Percentiles rank a stretch among this genome's conserved stretches.
These are phyloP conservation scores for Hyperopisus bebe DNA, from an alignment of 2,113 vertebrate species.

Conservation along the genomic window DNA sequence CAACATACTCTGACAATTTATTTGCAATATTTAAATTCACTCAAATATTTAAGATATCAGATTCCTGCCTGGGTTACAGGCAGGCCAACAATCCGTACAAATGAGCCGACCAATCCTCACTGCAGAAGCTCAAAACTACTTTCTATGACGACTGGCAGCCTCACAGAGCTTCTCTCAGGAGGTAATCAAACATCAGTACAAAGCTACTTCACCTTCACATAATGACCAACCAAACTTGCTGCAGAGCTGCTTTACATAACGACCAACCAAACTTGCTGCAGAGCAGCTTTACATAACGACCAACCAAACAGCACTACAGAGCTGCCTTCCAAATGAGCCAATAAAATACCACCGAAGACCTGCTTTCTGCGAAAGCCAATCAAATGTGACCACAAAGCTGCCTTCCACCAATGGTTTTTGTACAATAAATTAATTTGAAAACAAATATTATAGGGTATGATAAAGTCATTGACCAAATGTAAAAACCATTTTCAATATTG, in stretches of 20 bases:
- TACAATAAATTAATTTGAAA: not conserved
- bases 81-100: not conserved
- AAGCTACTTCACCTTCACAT: not conserved
- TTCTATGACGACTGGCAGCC: not conserved
- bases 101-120: not conserved
- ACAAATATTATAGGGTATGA: not conserved
- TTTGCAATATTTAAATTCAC: constrained; percentile 18
- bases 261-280: not conserved
- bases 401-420: not conserved
- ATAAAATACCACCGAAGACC: not conserved
- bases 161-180: not conserved
- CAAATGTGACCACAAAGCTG: not conserved
- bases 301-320: not conserved
- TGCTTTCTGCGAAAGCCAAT: not conserved
- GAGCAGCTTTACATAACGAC: not conserved
- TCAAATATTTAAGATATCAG: constrained; percentile 18
- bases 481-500: constrained; percentile 19
- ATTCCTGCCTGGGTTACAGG: not conserved
- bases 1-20: constrained; percentile 19
- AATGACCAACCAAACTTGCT: not conserved
- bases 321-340: constrained; percentile 1
- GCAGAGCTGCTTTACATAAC: not conserved
- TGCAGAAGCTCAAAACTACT: not conserved
- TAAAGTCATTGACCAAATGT: constrained; percentile 9
- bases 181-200: not conserved